These are phyloP conservation scores for Aphis craccivora DNA, from an alignment of 1,140 invertebrate species.

Conservation along the genomic window DNA sequence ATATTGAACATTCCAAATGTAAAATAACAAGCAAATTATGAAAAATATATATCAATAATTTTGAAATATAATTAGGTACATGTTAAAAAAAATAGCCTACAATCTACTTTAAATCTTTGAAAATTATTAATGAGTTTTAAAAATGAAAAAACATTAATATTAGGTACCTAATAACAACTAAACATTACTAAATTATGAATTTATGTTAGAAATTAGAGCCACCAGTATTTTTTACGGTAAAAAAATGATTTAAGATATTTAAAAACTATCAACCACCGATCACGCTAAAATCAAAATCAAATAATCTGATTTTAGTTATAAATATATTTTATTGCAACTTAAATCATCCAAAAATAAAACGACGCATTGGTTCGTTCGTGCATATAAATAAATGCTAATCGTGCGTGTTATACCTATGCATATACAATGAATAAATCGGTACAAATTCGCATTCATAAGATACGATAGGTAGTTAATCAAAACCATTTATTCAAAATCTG, in stretches of 20 bases:
- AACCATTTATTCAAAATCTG: conserved; percentile 21
- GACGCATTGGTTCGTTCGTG: not conserved
- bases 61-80: too few relatives aligned
- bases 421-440: not conserved
- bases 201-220: not conserved
- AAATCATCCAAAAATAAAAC: not conserved
- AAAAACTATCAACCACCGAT: not conserved
- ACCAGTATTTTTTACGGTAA: not conserved
- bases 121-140: not conserved
- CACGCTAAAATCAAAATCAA: not conserved
- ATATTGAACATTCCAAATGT: not conserved
- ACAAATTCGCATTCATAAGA: conserved; percentile 18
- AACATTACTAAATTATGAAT: not conserved
- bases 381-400: conserved; percentile 37
- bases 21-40: too few relatives aligned
- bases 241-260: not conserved
- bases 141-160: not conserved
- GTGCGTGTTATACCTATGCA: not conserved
- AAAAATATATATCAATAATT: too few relatives aligned
- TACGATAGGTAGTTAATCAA: not conserved
- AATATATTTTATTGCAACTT: not conserved
- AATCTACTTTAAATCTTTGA: too few relatives aligned
- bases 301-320: conserved; percentile 1
- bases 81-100: too few relatives aligned
- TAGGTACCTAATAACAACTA: not conserved